Evolutionary conservation across 2,113 vertebrate genomes (phyloP), one percentile per base, ranked within the genome.

Genomic region (Montifringilla adamsi): DNA sequence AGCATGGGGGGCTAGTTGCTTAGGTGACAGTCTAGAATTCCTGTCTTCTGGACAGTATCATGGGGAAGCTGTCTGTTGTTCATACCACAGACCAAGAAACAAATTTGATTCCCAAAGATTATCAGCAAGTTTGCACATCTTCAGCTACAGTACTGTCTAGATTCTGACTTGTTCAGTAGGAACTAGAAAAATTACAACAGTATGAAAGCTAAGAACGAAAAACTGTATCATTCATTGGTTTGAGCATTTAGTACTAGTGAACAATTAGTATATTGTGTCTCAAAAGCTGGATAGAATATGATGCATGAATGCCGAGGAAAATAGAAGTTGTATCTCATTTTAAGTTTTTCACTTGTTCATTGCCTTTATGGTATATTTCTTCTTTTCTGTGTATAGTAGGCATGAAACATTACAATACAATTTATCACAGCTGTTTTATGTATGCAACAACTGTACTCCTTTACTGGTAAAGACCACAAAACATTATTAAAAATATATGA

Each of bases 51-150:
- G 50, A 15, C 3, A 30, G 22, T 66, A 11, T 37, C 14, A 31
- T 18, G 28, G 22, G 46, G 58, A 52, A 69, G 39, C 13, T 53
- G 12, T 17, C n/a, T 33, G 17, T 59, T 60, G 17, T 76, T 31
- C 16, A 5, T 79, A 56, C 9, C 16, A 24, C 14, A 58, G 26
- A 62, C 19, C 6, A 73, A 41, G 23, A 73, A 80, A 39, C 10
- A 69, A 47, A 43, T 75, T 20, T 24, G 50, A 56, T 15, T 47
- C 44, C 43, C 30, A 83, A 49, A 85, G 30, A 21, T 59, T 79
- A 35, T 55, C 20, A 49, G 10, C 21, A 35, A 47, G 13, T 64
- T 79, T 80, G 21, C n/a, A 49, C 0, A 0, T 37, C 46, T 73
- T 83, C 23, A 90, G 44, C 49, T 59, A 22, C 22, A 44, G 16